Base-by-base conservation (phyloP, 2,888 invertebrate genomes). In the Phorcus lineatus region DNA sequence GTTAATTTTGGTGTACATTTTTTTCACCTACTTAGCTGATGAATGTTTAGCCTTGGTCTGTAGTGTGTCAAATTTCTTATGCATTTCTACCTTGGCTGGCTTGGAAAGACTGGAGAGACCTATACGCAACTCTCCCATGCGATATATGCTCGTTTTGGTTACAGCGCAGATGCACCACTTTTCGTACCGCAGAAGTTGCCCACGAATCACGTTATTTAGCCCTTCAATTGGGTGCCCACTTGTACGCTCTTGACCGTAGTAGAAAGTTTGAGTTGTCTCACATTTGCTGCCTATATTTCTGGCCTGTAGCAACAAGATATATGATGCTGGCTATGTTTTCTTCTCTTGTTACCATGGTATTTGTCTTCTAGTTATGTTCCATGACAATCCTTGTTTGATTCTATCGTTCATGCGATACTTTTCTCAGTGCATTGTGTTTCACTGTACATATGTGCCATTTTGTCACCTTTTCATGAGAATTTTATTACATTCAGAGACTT, bases 401-500 rank as follows among this genome's bases (percentile, higher is more conserved):
- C 62, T 62, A 24, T 62, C 62, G 62, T 62, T 57, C 62, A 62
- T 62, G 62, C 62, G 62, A 62, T 62, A 62, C 62, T 62, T 62
- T 47, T 40, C 57, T 28, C 54, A 57, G 9, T 28, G 55, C 36
- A 54, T 36, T 31, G 28, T 53, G 54, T 16, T 76, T 47, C 52
- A 77, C 47, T 67, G 40, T 80, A 55, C 67, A 55, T 75, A 57
- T 62, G 31, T 53, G 57, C 54, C 47, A 28, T 53, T 78, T 54
- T 54, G 57, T 47, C 79, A 62, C 67, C 22, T 52, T 79, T 57
- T 78, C 70, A 76, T 70, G 52, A 70, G 52, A 47, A 40, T 52
- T 28, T 79, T 78, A 75, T 75, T 79, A 66, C 77, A 36, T 77
- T 75, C 74, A 22, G 74, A 74, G 74, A 52, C 36, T 74, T 28